Conservation (phyloP, 2,888 invertebrate genomes). For the Gryllus longicercus region DNA sequence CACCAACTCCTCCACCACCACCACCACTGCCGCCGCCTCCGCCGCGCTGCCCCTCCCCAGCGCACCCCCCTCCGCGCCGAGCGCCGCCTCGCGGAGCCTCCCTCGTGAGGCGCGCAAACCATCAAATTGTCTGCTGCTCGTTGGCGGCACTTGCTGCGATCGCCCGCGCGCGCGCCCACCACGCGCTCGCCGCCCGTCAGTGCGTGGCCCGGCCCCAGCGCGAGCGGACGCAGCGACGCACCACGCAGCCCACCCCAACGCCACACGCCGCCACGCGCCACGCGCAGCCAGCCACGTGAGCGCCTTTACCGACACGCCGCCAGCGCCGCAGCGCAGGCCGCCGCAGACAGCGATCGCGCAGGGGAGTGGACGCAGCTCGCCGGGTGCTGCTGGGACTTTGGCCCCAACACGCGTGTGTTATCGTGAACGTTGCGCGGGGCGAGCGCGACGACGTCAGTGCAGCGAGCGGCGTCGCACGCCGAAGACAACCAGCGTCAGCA, state of each 20-base stretch:
- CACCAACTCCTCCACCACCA: constrained; percentile 33
- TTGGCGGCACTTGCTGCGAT: background rate
- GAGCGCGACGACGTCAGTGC: constrained; percentile 54
- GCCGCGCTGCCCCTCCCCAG: constrained; percentile 41
- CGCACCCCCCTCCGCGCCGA: constrained; percentile 23
- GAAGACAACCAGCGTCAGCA: background rate
- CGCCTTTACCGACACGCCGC: background rate
- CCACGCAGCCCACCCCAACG: background rate
- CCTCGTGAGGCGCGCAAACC: background rate
- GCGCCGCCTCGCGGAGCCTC: background rate
- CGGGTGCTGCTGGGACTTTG: background rate
- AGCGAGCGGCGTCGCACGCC: constrained; percentile 38
- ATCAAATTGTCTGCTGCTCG: background rate
- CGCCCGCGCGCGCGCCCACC: background rate
- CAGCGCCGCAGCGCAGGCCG: background rate
- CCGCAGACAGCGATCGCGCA: background rate
- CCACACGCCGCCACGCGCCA: background rate
- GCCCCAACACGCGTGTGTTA: background rate
- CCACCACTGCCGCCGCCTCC: constrained; percentile 33
- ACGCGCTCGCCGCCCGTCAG: background rate
- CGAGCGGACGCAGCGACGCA: constrained; percentile 1
- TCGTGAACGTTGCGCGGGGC: constrained; percentile 42
- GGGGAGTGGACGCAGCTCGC: background rate
- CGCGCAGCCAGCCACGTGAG: background rate
- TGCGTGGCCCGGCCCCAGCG: constrained; percentile 1